Base-by-base conservation (phyloP, 2,888 invertebrate species). In the Philereme transversata region DNA sequence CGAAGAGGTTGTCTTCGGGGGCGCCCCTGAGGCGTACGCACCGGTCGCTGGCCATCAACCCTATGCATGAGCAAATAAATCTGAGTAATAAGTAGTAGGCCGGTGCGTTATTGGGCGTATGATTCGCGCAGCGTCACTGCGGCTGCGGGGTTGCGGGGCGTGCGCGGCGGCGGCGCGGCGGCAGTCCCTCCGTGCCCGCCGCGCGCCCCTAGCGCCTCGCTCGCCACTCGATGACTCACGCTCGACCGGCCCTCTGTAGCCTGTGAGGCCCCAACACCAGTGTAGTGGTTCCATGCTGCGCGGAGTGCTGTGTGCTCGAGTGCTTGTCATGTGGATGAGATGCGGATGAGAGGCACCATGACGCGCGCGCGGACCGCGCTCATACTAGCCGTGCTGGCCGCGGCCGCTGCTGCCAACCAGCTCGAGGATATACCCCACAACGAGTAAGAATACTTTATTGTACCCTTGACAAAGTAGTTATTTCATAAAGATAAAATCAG, bases 361-460 rank as follows among this genome's bases (percentile, higher is more conserved):
- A 78, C 81, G 77, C 80, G 79, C 71, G 72, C 73, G 76, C 83
- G 83, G 77, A 76, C 84, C 73, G 81, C 83, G 75, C 81, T 87
- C 74, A 79, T 88, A 69, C 67, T 86, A 75, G 79, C 83, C 70
- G 73, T 87, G 70, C 81, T 90, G 71, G 82, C 82, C 68, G 83
- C 83, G 56, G 78, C 79, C 66, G 85, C 85, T 72, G 77, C 94
- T 74, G 93, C 94, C 76, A 97, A 97, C 90, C 97, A 97, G 89
- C 96, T 97, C 81, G 97, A 97, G 93, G 97, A 97, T 86, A 97
- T 97, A 83, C 97, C 97, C 64, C 97, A 97, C 88, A 96, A 96
- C 91, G 97, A 97, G 97, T 97, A 94, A 96, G 97, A 94, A 60
- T 34, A 38, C 51, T 51, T 35, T 10, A 48, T 11, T 0, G 40